Evolutionary conservation across 2,113 vertebrate species (phyloP).

Genomic region (Cinclus cinclus): DNA sequence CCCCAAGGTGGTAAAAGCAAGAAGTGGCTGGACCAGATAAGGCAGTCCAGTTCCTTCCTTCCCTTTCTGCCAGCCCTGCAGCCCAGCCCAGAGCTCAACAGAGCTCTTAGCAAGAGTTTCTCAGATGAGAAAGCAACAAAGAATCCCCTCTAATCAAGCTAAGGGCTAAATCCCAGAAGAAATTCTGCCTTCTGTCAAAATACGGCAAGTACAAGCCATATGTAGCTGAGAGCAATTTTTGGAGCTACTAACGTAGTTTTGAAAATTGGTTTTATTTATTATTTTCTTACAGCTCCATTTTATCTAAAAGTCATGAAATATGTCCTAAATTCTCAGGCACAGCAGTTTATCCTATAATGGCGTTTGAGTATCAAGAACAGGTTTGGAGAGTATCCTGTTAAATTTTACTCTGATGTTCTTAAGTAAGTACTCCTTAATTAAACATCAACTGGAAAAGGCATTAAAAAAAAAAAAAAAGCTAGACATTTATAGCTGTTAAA

Average conservation of each 20-base stretch:
- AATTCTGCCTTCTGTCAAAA: neutral
- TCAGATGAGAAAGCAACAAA: neutral
- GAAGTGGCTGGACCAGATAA: conserved; percentile 30
- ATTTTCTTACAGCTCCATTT: neutral
- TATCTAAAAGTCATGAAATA: neutral
- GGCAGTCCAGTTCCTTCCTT: conserved; percentile 33
- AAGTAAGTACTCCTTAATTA: neutral
- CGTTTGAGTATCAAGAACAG: neutral
- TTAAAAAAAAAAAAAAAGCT: neutral
- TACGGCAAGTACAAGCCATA: neutral
- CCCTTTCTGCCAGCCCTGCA: neutral
- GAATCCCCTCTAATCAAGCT: neutral
- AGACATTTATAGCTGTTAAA: neutral
- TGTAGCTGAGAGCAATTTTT: neutral
- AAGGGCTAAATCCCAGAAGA: neutral
- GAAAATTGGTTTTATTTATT: neutral
- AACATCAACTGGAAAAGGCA: neutral
- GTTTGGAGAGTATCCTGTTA: neutral
- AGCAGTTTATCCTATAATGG: neutral
- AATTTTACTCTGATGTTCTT: neutral
- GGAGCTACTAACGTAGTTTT: neutral
- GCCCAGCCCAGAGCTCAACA: neutral
- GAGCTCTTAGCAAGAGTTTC: neutral
- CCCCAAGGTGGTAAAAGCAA: neutral
- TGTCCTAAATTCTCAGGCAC: neutral